Evolutionary conservation across 2,113 vertebrate species (phyloP), one percentile per base, ranked within the genome.

Genomic region (Saguinus imperator): DNA sequence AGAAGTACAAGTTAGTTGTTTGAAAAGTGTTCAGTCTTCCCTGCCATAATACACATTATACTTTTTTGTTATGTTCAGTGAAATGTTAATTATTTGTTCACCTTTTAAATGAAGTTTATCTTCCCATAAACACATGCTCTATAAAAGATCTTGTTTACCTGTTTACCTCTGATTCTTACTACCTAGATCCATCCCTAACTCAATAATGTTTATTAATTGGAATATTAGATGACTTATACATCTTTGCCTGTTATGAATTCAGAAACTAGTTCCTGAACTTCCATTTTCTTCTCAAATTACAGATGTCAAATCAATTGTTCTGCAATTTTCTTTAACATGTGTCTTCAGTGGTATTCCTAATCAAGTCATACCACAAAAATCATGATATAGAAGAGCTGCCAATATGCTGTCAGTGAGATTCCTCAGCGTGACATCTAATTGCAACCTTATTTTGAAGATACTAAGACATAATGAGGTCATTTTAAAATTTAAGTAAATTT

Each of bases 21-120:
- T 76, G 29, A 88, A 43, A 87, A 37, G 83, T 84, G 32, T 11
- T 23, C 35, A 25, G 23, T 13, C 32, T 70, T 6, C 17, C 1
- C 37, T 45, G 20, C 68, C n/a, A 18, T 21, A 70, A 77, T 77
- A 82, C 17, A 55, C 1, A 50, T 32, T 13, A 52, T 37, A 58
- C 8, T 61, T 0, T 55, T 70, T 91, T 45, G 82, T 45, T 91
- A 55, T 57, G 16, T 8, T 79, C 45, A 94, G 3, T 48, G 29
- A 95, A 61, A 81, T 81, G 5, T 8, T 95, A 68, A 85, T 48
- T 66, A 43, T 68, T 87, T 52, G 35, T 70, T 94, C 82, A 58
- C 16, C 66, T 83, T 91, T 77, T 64, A 93, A 91, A 40, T 43
- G 11, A 35, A 37, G 8, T 57, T 8, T 79, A 7, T 23, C 2